Percentiles rank a stretch among this genome's conserved stretches.
These are phyloP conservation scores for Epinotia brunnichana DNA, from an alignment of 2,888 invertebrate genomes.

Conservation along the genomic window DNA sequence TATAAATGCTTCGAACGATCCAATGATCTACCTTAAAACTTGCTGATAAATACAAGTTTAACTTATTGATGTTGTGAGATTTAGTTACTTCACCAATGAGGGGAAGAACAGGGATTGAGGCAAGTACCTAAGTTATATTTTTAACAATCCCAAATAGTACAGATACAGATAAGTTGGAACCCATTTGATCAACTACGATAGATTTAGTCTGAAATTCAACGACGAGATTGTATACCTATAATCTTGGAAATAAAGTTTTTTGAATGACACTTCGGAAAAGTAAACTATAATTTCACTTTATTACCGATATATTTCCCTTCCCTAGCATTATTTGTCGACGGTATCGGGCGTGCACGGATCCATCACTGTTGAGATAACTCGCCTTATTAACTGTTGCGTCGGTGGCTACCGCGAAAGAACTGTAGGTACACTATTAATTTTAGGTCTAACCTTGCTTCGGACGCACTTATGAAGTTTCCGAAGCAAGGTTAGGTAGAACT, in stretches of 20 bases:
- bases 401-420: conserved; percentile 34
- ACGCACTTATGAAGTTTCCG: neutral
- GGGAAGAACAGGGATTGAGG: too few species aligned
- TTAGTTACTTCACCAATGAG: neutral
- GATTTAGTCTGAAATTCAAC: too few species aligned
- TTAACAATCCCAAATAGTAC: too few species aligned
- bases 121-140: too few species aligned
- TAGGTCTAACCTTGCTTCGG: conserved; percentile 6
- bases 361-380: conserved; percentile 71
- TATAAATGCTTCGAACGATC: neutral
- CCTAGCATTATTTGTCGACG: conserved; percentile 73
- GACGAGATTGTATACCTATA: too few species aligned
- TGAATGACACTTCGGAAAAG: too few species aligned
- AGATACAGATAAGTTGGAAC: too few species aligned
- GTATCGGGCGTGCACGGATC: conserved; percentile 65
- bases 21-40: neutral
- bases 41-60: neutral
- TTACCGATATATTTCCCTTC: conserved; percentile 55
- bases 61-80: neutral
- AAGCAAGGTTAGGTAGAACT: neutral
- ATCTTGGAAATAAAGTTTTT: too few species aligned
- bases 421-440: conserved; percentile 29
- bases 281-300: conserved; percentile 27
- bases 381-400: conserved; percentile 69
- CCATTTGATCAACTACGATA: too few species aligned